Evolutionary conservation across 2,113 vertebrate species (phyloP).

Genomic region (Microtus richardsoni): DNA sequence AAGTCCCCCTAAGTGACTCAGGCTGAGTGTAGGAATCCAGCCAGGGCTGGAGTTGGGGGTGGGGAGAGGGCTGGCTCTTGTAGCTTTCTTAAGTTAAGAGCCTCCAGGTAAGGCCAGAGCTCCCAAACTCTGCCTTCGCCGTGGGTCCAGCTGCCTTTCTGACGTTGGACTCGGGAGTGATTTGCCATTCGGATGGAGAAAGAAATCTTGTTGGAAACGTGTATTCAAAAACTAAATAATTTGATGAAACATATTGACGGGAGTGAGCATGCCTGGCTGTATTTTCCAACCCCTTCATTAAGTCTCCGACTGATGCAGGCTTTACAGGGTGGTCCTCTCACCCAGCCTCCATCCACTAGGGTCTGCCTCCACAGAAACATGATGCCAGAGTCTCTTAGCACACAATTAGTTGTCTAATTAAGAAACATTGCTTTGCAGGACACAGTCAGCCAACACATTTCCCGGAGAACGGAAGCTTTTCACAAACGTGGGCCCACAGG

Average conservation of each 20-base stretch:
- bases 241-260: background rate
- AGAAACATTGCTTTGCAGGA: background rate
- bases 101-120: background rate
- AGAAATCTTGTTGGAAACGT: background rate
- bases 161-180: background rate
- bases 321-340: background rate
- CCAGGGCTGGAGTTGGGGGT: background rate
- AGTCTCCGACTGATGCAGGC: background rate
- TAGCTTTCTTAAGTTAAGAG: background rate
- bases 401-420: background rate
- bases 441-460: background rate
- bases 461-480: background rate
- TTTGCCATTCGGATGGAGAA: background rate
- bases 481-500: background rate
- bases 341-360: background rate
- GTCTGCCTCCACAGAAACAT: background rate
- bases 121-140: no score
- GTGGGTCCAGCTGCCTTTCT: background rate
- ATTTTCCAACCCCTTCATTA: background rate
- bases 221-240: background rate
- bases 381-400: background rate
- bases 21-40: background rate
- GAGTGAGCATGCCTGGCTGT: background rate
- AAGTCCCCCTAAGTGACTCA: background rate
- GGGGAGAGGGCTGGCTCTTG: background rate